These are phyloP conservation scores for Polydesmus complanatus DNA, from an alignment of 2,888 invertebrate genomes.

Conservation along the genomic window DNA sequence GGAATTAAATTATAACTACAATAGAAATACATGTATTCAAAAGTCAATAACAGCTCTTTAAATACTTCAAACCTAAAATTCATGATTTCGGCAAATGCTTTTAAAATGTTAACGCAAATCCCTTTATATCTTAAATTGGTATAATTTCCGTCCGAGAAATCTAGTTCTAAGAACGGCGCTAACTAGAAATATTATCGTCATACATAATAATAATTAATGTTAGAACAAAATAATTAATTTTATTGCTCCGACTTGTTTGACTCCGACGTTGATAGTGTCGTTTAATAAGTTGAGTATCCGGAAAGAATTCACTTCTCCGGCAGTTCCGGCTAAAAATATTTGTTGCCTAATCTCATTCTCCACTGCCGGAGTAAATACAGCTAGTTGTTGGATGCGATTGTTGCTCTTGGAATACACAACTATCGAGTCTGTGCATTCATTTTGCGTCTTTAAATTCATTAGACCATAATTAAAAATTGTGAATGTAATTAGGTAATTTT, in stretches of 20 bases:
- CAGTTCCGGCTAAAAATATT: neutral
- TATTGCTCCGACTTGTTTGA: neutral
- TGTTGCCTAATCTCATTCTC: neutral
- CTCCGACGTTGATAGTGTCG: constrained; percentile 4
- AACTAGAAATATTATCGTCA: neutral
- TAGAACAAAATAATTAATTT: too few relatives aligned
- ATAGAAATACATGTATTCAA: too few relatives aligned
- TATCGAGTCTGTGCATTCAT: neutral
- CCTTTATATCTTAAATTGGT: neutral
- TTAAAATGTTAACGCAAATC: constrained; percentile 13
- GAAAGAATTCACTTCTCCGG: neutral
- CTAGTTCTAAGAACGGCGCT: neutral
- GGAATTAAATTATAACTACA: constrained; percentile 2
- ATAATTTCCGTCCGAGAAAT: neutral
- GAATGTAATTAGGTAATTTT: too few relatives aligned
- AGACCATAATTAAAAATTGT: too few relatives aligned
- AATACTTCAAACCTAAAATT: constrained; percentile 11
- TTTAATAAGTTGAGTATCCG: neutral
- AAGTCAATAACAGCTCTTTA: neutral
- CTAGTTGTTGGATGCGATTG: neutral
- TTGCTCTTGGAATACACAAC: neutral
- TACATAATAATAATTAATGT: neutral
- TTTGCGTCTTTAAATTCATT: neutral
- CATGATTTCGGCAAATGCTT: constrained; percentile 7
- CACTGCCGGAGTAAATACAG: neutral